Conservation (phyloP, 2,888 invertebrate genomes). For the Hirtodrosophila trivittata region DNA sequence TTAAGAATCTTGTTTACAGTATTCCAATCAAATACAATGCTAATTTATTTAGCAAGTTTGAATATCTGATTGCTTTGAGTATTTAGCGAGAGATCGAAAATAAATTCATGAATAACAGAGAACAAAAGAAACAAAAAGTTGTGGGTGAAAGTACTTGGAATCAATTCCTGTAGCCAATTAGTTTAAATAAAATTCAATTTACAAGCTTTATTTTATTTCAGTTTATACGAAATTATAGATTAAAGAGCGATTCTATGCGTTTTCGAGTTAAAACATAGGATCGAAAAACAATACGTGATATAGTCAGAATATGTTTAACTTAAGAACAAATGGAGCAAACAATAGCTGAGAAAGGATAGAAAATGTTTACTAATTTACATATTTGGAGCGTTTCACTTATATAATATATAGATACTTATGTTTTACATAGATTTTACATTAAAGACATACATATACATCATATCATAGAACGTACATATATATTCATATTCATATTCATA, state of each 20-base stretch:
- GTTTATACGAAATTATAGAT: constrained; percentile 42
- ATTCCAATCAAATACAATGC: constrained; percentile 23
- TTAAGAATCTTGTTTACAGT: constrained; percentile 34
- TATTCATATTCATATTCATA: constrained; percentile 34
- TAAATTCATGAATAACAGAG: constrained; percentile 1
- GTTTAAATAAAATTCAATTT: constrained; percentile 54
- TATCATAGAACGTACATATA: constrained; percentile 55
- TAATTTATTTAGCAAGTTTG: constrained; percentile 37
- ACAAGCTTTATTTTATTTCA: constrained; percentile 72
- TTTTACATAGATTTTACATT: constrained; percentile 71
- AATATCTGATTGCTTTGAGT: constrained; percentile 11
- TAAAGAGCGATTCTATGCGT: constrained; percentile 22
- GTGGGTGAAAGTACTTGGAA: background rate
- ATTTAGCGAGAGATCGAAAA: background rate
- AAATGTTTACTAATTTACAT: constrained; percentile 69
- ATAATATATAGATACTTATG: constrained; percentile 64
- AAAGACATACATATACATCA: constrained; percentile 65
- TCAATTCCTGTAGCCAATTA: constrained; percentile 25
- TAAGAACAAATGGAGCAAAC: constrained; percentile 14
- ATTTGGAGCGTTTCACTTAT: constrained; percentile 77
- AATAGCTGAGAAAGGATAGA: constrained; percentile 3
- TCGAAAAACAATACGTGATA: constrained; percentile 24
- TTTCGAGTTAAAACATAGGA: constrained; percentile 18
- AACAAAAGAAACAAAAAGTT: background rate
- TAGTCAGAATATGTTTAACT: constrained; percentile 21